A percentile compares a stretch with the other conserved stretches of the same genome.
phyloP scores from a whole-genome alignment of 2,888 invertebrate genomes.

The Coremacera marginata region DNA sequence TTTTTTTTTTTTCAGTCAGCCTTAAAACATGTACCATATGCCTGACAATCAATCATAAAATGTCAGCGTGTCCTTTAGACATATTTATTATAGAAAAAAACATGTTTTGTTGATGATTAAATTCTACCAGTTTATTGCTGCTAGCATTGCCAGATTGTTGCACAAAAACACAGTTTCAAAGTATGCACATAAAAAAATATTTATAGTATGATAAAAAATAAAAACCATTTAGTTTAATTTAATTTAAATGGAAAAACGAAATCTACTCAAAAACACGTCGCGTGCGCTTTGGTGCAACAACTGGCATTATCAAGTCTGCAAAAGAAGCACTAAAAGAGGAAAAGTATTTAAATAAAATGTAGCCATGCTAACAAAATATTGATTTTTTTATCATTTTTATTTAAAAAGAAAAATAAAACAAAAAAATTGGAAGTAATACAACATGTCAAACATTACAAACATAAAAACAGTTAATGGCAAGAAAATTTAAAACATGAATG shows the following conservation, averaged over 20 bases:
- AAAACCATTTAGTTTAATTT: constrained; percentile 40
- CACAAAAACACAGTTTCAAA: constrained; percentile 54
- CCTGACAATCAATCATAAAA: no score
- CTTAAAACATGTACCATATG: no score
- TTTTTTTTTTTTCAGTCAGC: no score
- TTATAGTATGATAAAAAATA: constrained; percentile 28
- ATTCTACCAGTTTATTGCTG: neutral
- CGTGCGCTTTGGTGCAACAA: constrained; percentile 61
- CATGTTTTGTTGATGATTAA: neutral
- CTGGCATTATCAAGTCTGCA: constrained; percentile 61
- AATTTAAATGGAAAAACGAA: constrained; percentile 10
- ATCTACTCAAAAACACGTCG: constrained; percentile 17
- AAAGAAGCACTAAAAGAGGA: constrained; percentile 20
- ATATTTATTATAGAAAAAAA: neutral
- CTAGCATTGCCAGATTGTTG: constrained; percentile 53
- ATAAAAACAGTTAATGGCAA: neutral
- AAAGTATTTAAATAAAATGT: neutral
- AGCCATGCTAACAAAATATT: neutral
- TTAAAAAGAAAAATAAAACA: neutral
- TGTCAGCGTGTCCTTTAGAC: neutral
- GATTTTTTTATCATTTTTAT: neutral
- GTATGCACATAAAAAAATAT: constrained; percentile 6
- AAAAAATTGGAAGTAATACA: no score
- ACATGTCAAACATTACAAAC: no score
- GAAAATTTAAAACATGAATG: neutral